Conservation (phyloP, 1,140 invertebrate genomes). For the Philopotamus ludificatus region DNA sequence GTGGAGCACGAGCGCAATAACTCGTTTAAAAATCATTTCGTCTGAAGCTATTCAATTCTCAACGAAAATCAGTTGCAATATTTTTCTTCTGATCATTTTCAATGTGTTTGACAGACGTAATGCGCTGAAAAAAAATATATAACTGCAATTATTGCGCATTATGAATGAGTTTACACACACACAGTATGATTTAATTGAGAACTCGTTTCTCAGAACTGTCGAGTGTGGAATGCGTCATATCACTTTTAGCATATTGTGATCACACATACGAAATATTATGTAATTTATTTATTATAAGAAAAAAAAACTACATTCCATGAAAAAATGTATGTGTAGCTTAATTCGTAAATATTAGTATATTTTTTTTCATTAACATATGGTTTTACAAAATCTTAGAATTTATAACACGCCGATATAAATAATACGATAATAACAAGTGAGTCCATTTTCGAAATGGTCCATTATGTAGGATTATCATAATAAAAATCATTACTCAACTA, state of each 20-base stretch:
- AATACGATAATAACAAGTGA: slow-evolving; percentile 1
- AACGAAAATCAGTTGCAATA: too few relatives aligned
- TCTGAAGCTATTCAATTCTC: too few relatives aligned
- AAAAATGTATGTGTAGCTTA: too few relatives aligned
- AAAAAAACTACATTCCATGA: too few relatives aligned
- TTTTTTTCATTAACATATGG: not conserved
- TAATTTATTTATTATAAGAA: too few relatives aligned
- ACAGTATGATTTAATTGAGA: too few relatives aligned
- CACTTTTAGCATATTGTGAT: too few relatives aligned
- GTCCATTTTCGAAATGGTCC: not conserved
- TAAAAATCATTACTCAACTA: slow-evolving; percentile 27
- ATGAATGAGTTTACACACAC: too few relatives aligned
- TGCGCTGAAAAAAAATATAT: not conserved
- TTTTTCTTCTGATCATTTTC: not conserved
- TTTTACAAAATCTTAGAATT: slow-evolving; percentile 10
- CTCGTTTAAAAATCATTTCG: too few relatives aligned
- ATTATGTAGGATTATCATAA: slow-evolving; percentile 25
- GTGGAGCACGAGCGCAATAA: not conserved
- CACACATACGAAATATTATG: too few relatives aligned
- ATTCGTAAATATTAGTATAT: not conserved
- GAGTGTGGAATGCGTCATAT: too few relatives aligned
- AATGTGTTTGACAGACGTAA: not conserved
- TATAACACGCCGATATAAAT: slow-evolving; percentile 6
- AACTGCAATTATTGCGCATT: not conserved
- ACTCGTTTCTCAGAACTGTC: too few relatives aligned